Evolutionary conservation across 1,140 invertebrate genomes (phyloP), one percentile per base, ranked within the genome.

Genomic region (Piezodorus guildinii): DNA sequence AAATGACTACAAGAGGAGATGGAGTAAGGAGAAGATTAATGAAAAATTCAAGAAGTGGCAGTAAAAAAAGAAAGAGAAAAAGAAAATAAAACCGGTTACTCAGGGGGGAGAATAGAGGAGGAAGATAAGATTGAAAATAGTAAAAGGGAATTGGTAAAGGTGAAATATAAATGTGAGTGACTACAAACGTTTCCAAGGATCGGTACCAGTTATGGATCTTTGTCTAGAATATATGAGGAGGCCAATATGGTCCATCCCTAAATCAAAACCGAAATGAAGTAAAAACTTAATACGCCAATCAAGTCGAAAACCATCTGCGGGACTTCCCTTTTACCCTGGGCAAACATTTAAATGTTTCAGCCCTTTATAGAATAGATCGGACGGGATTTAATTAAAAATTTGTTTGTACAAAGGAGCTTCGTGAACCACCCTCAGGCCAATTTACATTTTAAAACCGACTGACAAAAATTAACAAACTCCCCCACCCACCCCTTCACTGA

Each of bases 301-400:
- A 56, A 56, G 52, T 56, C 17, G 52, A 16, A 56, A 25, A 25
- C 52, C 23, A 5, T 56, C 23, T 5, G 15, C 52, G 2, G 27
- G 34, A 39, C 34, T 10, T 39, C 34, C 34, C 34, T 39, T 4
- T 19, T 23, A 3, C 17, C 23, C 23, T 56, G 19, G 23, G 23
- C 52, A 56, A 56, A 56, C 23, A 56, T 56, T 56, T 56, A 56
- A 56, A 56, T 25, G 52, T 25, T 25, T 23, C 52, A 56, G 46
- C 6, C n/a, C 46, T 49, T 49, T 21, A 21, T 19, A 19, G n/a
- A 21, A 49, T 19, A 49, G 21, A 49, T 17, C 46, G 46, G n/a
- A 17, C 46, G 46, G 21, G 21, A 49, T 49, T 49, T 49, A 49
- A 49, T 49, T 49, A 49, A 49, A 49, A 49, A 49, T 49, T 19